Conservation (phyloP, 2,888 invertebrate genomes). For the Timandra comae region DNA sequence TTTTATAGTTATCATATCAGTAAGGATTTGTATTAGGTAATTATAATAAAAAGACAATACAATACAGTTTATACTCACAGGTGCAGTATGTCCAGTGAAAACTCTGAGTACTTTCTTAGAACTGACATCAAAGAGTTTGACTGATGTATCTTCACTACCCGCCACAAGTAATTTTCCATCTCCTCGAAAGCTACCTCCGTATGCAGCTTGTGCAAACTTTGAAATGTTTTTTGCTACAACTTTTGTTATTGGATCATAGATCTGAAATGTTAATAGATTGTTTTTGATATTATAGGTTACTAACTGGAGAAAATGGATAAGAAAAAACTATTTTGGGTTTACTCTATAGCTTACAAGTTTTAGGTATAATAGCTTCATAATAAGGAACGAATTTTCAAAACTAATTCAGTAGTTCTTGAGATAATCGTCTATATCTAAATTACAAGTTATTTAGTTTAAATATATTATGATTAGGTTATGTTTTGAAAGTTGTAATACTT, state of each 20-base stretch:
- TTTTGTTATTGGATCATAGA: constrained; percentile 92
- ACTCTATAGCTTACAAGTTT: background rate
- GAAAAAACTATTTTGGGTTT: background rate
- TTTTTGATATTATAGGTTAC: too few relatives aligned
- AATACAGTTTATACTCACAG: constrained; percentile 78
- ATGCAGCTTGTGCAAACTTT: constrained; percentile 88
- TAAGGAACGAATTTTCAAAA: too few relatives aligned
- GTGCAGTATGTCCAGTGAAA: constrained; percentile 89
- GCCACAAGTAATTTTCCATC: constrained; percentile 91
- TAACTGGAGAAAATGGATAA: background rate
- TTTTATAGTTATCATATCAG: too few relatives aligned
- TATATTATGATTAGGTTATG: too few relatives aligned
- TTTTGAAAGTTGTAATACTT: too few relatives aligned
- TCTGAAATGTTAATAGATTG: too few relatives aligned
- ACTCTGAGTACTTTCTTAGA: constrained; percentile 88
- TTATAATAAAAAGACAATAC: too few relatives aligned
- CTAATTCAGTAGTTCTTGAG: too few relatives aligned
- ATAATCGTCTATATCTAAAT: too few relatives aligned
- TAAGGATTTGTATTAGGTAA: too few relatives aligned
- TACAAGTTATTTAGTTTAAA: too few relatives aligned
- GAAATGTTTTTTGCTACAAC: constrained; percentile 88
- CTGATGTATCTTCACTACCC: constrained; percentile 91
- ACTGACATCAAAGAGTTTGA: constrained; percentile 92
- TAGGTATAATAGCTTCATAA: background rate
- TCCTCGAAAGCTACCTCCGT: constrained; percentile 88